Base-by-base conservation (phyloP, 2,888 invertebrate genomes). In the Polydrusus pterygomalis region DNA sequence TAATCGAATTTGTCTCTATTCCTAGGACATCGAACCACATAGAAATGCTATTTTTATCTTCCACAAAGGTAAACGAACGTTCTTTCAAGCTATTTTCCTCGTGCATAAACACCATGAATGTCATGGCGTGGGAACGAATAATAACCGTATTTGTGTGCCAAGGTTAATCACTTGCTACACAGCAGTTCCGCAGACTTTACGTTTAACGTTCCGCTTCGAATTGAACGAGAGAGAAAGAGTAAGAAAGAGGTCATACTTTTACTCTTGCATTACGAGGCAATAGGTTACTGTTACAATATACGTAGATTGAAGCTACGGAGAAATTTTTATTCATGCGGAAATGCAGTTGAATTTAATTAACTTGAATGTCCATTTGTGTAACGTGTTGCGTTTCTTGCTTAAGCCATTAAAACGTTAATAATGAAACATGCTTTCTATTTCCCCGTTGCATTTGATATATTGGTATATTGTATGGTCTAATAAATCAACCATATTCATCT, bases 111-210 rank as follows among this genome's bases (percentile, higher is more conserved):
- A 67, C 47, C 18, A 49, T 49, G 38, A 51, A 49, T 49, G 58
- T 38, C 58, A 38, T 60, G 38, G 58, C 58, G 56, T 38, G 69
- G 40, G 69, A 69, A 69, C 40, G 69, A 18, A 69, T 56, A 69
- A 58, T 69, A 58, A 20, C 56, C 45, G 71, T 69, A 56, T 65
- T 67, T 69, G 64, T 64, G 63, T 77, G 70, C 51, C 70, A 70
- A 70, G 70, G 70, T 70, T 54, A 70, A 43, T 63, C 30, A 70
- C 70, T 70, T 70, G 70, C 70, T 70, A 63, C 15, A 70, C 70
- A 62, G 25, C 34, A 69, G 45, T 56, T 69, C 69, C 43, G 40
- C 34, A 45, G 64, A 38, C 51, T 51, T 30, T 15, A 65, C 34
- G 17, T 65, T 65, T 17, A 40, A 9, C 17, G 58, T 60, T 38